Conservation (phyloP, 2,888 invertebrate genomes). For the Polymixis flavicincta region DNA sequence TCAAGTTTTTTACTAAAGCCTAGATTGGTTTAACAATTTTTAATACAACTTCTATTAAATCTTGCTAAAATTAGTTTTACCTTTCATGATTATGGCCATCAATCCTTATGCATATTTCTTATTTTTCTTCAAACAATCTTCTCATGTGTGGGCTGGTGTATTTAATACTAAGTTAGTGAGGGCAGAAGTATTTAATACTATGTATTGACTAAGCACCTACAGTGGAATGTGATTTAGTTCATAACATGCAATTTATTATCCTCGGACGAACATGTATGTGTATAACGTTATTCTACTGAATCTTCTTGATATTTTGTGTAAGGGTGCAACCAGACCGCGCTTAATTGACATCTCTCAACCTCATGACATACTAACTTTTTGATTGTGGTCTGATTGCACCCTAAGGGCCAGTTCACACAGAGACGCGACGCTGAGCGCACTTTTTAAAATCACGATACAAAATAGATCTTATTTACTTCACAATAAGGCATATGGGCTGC, state of each 20-base stretch:
- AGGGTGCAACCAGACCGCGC: background rate
- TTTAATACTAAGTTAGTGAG: background rate
- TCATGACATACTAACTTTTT: background rate
- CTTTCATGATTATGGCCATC: too few relatives aligned
- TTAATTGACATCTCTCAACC: background rate
- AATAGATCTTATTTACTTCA: too few relatives aligned
- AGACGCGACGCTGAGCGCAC: too few relatives aligned
- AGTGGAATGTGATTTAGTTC: slow-evolving; percentile 53
- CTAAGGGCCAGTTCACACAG: too few relatives aligned
- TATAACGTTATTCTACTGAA: slow-evolving; percentile 25
- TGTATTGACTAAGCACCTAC: slow-evolving; percentile 37
- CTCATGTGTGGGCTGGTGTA: slow-evolving; percentile 5
- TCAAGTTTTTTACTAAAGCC: background rate
- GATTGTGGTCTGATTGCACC: slow-evolving; percentile 1
- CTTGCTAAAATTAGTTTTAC: background rate
- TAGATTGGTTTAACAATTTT: background rate
- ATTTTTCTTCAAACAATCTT: slow-evolving; percentile 43
- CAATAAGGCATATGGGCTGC: too few relatives aligned
- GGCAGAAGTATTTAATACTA: slow-evolving; percentile 41
- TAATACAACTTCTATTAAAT: background rate
- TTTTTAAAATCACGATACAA: too few relatives aligned
- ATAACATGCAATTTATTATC: slow-evolving; percentile 20
- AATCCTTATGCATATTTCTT: background rate
- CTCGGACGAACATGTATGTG: slow-evolving; percentile 8
- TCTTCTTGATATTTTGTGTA: slow-evolving; percentile 45